Conservation (phyloP, 1,140 invertebrate species). For the Bombus superbus region DNA sequence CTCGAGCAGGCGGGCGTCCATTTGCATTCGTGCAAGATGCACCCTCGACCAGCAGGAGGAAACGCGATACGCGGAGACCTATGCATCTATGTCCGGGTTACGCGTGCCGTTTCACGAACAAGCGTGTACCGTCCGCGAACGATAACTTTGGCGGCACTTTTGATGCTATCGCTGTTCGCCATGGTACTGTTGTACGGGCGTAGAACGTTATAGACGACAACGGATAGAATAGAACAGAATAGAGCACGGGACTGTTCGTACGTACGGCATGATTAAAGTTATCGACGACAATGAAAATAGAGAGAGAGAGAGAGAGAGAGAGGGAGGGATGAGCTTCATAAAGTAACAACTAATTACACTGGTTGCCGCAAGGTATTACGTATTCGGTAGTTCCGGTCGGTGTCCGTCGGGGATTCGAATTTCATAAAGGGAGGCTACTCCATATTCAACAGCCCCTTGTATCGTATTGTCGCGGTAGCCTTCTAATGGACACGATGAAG, state of each 20-base stretch:
- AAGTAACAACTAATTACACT: constrained; percentile 48
- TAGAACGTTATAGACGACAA: background rate
- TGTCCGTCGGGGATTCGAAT: constrained; percentile 48
- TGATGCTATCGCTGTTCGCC: background rate
- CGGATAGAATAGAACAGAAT: background rate
- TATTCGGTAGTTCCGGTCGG: constrained; percentile 36
- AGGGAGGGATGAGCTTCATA: background rate
- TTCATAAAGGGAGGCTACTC: constrained; percentile 49
- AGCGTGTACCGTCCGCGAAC: background rate
- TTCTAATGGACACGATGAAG: constrained; percentile 27
- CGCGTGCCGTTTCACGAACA: constrained; percentile 26
- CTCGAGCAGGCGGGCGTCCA: background rate
- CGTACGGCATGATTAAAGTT: constrained; percentile 35
- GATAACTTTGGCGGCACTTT: constrained; percentile 34
- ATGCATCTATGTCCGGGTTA: constrained; percentile 38
- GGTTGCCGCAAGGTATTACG: constrained; percentile 38
- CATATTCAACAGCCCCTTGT: constrained; percentile 44
- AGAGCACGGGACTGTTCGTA: background rate
- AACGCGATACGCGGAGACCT: constrained; percentile 22
- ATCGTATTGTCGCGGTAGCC: constrained; percentile 41
- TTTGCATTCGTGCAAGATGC: constrained; percentile 37
- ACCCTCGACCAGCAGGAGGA: constrained; percentile 14
- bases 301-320: background rate
- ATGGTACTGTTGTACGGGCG: background rate
- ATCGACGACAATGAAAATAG: constrained; percentile 25